These are phyloP conservation scores for Tholera decimalis DNA, from an alignment of 2,888 invertebrate species.

Conservation along the genomic window DNA sequence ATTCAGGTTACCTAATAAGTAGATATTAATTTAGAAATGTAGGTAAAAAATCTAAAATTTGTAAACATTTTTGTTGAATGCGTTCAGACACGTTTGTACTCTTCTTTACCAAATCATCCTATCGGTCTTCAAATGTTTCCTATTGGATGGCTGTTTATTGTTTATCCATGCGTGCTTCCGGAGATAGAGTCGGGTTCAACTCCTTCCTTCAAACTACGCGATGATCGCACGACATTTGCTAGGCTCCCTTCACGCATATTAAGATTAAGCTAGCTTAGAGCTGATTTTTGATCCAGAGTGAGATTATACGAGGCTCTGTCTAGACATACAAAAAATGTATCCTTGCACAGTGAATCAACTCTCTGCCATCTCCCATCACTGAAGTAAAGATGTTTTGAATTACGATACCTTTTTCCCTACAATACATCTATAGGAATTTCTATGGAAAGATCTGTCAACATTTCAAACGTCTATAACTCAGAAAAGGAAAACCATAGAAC, in stretches of 20 bases:
- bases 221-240: slow-evolving; percentile 7
- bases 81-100: background rate
- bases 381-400: too few species aligned
- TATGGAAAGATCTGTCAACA: too few species aligned
- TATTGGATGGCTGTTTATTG: slow-evolving; percentile 35
- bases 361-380: too few species aligned
- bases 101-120: slow-evolving; percentile 14
- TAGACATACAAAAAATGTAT: too few species aligned
- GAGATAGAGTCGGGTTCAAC: slow-evolving; percentile 41
- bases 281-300: background rate
- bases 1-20: too few species aligned
- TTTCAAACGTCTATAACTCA: too few species aligned
- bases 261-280: background rate
- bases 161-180: slow-evolving; percentile 40
- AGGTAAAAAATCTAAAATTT: too few species aligned
- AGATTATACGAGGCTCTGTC: background rate
- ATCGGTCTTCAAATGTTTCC: slow-evolving; percentile 45
- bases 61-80: background rate
- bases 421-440: too few species aligned
- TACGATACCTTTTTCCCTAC: too few species aligned
- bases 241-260: background rate
- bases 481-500: too few species aligned
- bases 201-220: background rate
- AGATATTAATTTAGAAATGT: too few species aligned
- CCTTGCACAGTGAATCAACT: too few species aligned